A percentile compares a stretch with the other conserved stretches of the same genome.
Evolutionary conservation across 2,888 invertebrate species (phyloP).

Genomic region (Congeria kusceri): DNA sequence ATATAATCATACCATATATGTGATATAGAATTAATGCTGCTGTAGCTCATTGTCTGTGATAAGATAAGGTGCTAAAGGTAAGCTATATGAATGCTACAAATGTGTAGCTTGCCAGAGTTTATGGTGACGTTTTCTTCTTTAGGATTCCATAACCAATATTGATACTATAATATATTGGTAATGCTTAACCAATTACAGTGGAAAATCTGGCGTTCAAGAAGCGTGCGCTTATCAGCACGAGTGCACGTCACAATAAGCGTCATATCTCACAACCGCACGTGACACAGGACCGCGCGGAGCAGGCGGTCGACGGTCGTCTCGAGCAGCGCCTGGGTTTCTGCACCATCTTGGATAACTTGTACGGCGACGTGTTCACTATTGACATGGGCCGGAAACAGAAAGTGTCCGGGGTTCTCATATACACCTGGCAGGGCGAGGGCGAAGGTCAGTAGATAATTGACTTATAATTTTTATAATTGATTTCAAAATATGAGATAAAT

Average conservation of each 20-base stretch:
- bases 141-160: too few species aligned
- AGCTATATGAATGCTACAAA: too few species aligned
- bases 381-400: constrained; percentile 85
- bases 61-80: too few species aligned
- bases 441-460: constrained; percentile 83
- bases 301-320: constrained; percentile 86
- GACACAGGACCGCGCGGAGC: constrained; percentile 84
- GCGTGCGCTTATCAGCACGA: constrained; percentile 86
- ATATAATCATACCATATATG: too few species aligned
- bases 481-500: too few species aligned
- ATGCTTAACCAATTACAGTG: constrained; percentile 79
- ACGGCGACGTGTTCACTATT: constrained; percentile 87
- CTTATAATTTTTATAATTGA: too few species aligned
- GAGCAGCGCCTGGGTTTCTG: constrained; percentile 85
- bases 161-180: too few species aligned
- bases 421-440: constrained; percentile 87
- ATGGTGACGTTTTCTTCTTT: constrained; percentile 9
- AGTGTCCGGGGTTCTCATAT: constrained; percentile 86
- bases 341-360: constrained; percentile 87
- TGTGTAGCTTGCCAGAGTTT: not conserved
- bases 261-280: constrained; percentile 82
- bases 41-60: too few species aligned
- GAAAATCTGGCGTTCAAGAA: constrained; percentile 87
- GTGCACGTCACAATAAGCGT: constrained; percentile 85
- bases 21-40: too few species aligned